A percentile compares a stretch with the other conserved stretches of the same genome.
Evolutionary conservation across 1,140 invertebrate species (phyloP).

Genomic region (Apocrypta bakeri): DNA sequence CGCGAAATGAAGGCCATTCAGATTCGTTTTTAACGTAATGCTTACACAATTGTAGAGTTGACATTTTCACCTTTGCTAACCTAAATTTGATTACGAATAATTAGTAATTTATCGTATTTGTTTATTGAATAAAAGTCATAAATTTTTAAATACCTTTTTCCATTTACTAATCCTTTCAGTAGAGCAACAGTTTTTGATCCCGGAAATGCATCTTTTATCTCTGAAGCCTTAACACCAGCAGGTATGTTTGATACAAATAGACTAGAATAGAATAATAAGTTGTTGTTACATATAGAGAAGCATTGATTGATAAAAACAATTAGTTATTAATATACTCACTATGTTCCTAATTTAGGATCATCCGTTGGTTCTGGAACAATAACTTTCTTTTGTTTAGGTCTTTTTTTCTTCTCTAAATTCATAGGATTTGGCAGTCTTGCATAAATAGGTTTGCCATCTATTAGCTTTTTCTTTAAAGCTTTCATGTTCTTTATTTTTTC

Average conservation of each 20-base stretch:
- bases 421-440: slow-evolving; percentile 37
- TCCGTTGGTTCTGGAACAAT: slow-evolving; percentile 50
- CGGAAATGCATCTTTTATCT: slow-evolving; percentile 57
- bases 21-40: slow-evolving; percentile 27
- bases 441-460: slow-evolving; percentile 60
- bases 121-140: not conserved
- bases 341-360: slow-evolving; percentile 18
- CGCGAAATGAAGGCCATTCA: slow-evolving; percentile 43
- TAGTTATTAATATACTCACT: slow-evolving; percentile 18
- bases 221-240: slow-evolving; percentile 51
- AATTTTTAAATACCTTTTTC: slow-evolving; percentile 51
- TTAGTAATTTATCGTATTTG: slow-evolving; percentile 42
- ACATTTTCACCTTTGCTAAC: slow-evolving; percentile 48
- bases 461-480: slow-evolving; percentile 50
- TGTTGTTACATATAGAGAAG: not conserved
- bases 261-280: slow-evolving; percentile 51
- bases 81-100: slow-evolving; percentile 51
- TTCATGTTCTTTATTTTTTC: slow-evolving; percentile 60
- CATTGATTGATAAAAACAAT: not conserved
- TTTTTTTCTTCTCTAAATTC: slow-evolving; percentile 40
- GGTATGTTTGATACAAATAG: slow-evolving; percentile 60
- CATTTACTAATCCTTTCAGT: slow-evolving; percentile 51
- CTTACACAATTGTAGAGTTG: not conserved
- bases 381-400: slow-evolving; percentile 54
- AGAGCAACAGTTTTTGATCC: slow-evolving; percentile 57